Evolutionary conservation across 35 echinoderm and acorn worm genomes (phyloP), one percentile per base, ranked within the genome.

Genomic region (Holothuria glaberrima): DNA sequence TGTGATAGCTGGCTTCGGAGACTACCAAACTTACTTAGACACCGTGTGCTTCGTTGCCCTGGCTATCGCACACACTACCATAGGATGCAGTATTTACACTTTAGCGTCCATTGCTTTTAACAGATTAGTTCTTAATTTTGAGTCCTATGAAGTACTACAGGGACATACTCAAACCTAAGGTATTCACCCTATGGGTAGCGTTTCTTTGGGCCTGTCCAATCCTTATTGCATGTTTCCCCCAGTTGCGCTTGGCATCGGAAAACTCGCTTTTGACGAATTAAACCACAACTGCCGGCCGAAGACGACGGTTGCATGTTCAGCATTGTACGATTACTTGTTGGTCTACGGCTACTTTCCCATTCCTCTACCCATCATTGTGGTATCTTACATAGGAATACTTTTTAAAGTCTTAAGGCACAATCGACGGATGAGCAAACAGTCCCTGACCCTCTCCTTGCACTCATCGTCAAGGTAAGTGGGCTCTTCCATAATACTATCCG

Each of bases 61-160:
- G 46, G 78, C 78, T 58, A 25, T 82, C n/a, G 78, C 48, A 12
- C 56, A 82, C 46, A 82, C 56, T 28, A 75, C 32, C 30, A 36
- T 86, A 0, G 93, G 93, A 22, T 65, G 62, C 52, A 94, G 93
- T 48, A 65, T 90, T 9, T 94, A 91, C 24, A 90, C 82, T 9
- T 76, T 94, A 67, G 93, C 88, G 0, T 84, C 93, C 26, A 94
- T 94, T 12, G 93, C 93, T 24, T 36, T 94, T 19, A 94, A 94
- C 59, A 52, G 93, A 25, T 60, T 66, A 5, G 64, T 94, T 25
- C 59, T n/a, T 94, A 0, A 87, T 94, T 28, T 80, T 89, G 6
- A 76, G 90, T 68, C 68, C 79, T 0, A 50, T 85, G 1, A 58
- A 78, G 21, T 91, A 68, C 27, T 94, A 94, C 80, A 67, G 61